Conservation (phyloP, 1,140 invertebrate species). For the Mya arenaria region DNA sequence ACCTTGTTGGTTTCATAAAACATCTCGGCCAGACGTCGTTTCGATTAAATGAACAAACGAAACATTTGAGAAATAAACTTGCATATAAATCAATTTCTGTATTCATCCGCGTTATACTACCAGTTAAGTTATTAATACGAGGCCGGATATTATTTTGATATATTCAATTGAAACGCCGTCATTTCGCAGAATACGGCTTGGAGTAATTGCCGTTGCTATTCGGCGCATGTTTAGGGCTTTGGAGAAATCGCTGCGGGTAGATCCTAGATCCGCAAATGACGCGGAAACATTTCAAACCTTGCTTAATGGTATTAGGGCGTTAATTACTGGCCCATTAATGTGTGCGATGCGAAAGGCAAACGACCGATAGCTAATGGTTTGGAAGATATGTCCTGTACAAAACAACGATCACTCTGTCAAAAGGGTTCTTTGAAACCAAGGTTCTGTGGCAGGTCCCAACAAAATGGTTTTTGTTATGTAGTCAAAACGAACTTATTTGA, state of each 20-base stretch:
- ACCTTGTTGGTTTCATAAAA: conserved; percentile 40
- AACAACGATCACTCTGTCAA: conserved; percentile 12
- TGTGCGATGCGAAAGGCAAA: background rate
- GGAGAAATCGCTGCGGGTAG: conserved; percentile 17
- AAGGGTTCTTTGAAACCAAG: too few relatives aligned
- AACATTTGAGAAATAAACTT: conserved; percentile 20
- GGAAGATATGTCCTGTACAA: conserved; percentile 29
- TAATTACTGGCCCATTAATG: conserved; percentile 48
- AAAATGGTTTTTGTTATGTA: too few relatives aligned
- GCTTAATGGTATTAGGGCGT: conserved; percentile 48
- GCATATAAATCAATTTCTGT: conserved; percentile 54
- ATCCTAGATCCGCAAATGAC: conserved; percentile 8
- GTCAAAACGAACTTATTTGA: too few relatives aligned
- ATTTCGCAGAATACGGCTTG: conserved; percentile 6
- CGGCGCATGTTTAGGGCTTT: conserved; percentile 37
- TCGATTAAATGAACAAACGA: conserved; percentile 40
- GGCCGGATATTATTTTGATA: conserved; percentile 52
- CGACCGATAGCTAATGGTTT: conserved; percentile 24
- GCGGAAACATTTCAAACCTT: conserved; percentile 8
- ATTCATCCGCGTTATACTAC: conserved; percentile 36
- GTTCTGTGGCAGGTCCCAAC: too few relatives aligned
- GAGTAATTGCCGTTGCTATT: conserved; percentile 25
- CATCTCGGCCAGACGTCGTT: conserved; percentile 41
- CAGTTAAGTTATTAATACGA: conserved; percentile 26
- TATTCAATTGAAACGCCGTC: conserved; percentile 29